Evolutionary conservation across 2,888 invertebrate species (phyloP), one percentile per base, ranked within the genome.

Genomic region (Eristalis pertinax): DNA sequence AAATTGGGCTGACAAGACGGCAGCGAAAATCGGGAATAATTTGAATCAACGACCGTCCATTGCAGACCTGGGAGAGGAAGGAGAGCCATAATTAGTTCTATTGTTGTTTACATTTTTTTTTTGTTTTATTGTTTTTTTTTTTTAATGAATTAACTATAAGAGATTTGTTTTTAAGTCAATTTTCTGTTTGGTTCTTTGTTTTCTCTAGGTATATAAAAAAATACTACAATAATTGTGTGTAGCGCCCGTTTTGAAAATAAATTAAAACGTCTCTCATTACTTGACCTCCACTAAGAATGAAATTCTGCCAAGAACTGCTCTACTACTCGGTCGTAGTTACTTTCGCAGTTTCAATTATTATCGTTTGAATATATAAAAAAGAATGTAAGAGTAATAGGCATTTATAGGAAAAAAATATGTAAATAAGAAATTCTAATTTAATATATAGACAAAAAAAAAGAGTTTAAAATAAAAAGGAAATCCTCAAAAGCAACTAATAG

Each of bases 11-110:
- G 95, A 93, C 95, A 94, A 92, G 96, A 95, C 91, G 95, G 94
- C 93, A 94, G 94, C 92, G 95, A 94, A 94, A 96, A 96, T 93
- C 96, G 95, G 92, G 96, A 95, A 94, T 96, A 96, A 92, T 95
- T 95, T 93, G 96, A 95, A 94, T 97, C 96, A 95, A 96, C 95
- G 94, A 96, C 95, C 94, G 96, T 96, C 97, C 97, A 97, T 94
- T 96, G 96, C 94, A 96, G 95, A 95, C 96, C 96, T 96, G 95
- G 95, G 95, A 94, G 94, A 94, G 95, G 93, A 93, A 92, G 92
- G 92, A 92, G 92, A 91, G 90, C 90, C 90, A 90, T 90, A 89
- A 92, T 92, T 88, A 89, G 79, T 90, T 91, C 89, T 87, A 74
- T 65, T 83, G 82, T 87, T 84, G 67, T 72, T 89, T 74, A 75